Evolutionary conservation across 2,113 vertebrate species (phyloP).

Genomic region (Pomatostomus ruficeps): DNA sequence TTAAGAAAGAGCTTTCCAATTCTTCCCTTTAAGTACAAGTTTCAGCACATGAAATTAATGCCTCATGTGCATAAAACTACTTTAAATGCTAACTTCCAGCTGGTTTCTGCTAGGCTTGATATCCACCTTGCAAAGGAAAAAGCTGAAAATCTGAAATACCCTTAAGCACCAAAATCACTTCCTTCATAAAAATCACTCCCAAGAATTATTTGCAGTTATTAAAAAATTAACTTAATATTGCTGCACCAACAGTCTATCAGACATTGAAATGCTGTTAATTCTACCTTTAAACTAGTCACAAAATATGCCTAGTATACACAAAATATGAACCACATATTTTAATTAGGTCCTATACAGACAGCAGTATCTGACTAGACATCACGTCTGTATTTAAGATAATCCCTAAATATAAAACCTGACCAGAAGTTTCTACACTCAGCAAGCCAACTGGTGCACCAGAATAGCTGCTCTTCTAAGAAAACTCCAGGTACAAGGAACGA

Average conservation of each 20-base stretch:
- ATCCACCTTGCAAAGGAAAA: neutral
- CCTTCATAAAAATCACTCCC: neutral
- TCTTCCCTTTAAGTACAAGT: neutral
- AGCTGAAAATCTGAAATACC: neutral
- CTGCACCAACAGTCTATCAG: neutral
- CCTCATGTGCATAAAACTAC: neutral
- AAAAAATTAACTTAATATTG: neutral
- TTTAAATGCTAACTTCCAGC: neutral
- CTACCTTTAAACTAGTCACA: neutral
- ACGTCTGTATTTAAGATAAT: neutral
- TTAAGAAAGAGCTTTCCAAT: neutral
- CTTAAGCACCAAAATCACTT: neutral
- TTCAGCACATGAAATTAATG: neutral
- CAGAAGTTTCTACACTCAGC: neutral
- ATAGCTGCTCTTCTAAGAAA: neutral
- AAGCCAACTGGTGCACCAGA: neutral
- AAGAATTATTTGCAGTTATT: neutral
- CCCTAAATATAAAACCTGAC: neutral
- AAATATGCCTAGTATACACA: neutral
- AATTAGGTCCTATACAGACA: neutral
- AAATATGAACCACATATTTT: accelerated
- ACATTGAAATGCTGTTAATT: neutral
- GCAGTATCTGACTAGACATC: neutral
- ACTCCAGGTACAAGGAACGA: neutral
- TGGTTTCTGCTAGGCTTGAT: neutral